Percentiles rank a stretch among this genome's conserved stretches.
phyloP scores from a whole-genome alignment of 2,113 vertebrate species.

The Scopus umbretta region DNA sequence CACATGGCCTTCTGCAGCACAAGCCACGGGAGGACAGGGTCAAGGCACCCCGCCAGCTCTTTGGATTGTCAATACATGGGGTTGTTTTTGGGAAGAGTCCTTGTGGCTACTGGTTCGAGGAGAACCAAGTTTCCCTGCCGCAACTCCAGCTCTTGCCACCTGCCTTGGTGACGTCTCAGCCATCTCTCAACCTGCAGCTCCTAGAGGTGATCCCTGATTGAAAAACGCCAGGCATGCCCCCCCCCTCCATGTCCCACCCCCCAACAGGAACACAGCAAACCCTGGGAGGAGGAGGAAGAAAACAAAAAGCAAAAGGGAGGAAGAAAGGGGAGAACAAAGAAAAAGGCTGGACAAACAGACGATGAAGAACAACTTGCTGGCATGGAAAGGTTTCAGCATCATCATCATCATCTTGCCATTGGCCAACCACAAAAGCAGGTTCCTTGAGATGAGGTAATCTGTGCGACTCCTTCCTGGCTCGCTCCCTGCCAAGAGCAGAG shows the following conservation, averaged over 20 bases:
- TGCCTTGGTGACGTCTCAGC: conserved; percentile 33
- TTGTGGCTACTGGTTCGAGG: not conserved
- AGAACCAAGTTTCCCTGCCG: not conserved
- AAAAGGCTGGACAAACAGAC: conserved; percentile 34
- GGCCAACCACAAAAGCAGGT: conserved; percentile 39
- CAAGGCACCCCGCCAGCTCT: not conserved
- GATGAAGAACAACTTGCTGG: conserved; percentile 27
- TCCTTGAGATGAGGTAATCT: conserved; percentile 72
- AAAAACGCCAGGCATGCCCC: conserved; percentile 58
- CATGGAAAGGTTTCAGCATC: not conserved
- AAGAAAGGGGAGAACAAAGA: not conserved
- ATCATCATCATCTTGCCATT: not conserved
- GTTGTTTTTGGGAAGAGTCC: not conserved
- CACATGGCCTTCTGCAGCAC: not conserved
- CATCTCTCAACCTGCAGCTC: not conserved
- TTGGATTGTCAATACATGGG: conserved; percentile 73
- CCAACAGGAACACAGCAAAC: conserved; percentile 60
- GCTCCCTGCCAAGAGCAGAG: not conserved
- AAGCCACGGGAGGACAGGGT: conserved; percentile 34
- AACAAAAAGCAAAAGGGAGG: not conserved
- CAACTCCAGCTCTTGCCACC: not conserved
- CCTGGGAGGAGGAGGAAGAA: conserved; percentile 34
- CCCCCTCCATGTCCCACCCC: conserved; percentile 1
- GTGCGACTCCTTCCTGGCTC: conserved; percentile 29
- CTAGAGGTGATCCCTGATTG: conserved; percentile 74